phyloP scores from a whole-genome alignment of 2,113 vertebrate species.

The Barnardius zonarius region DNA sequence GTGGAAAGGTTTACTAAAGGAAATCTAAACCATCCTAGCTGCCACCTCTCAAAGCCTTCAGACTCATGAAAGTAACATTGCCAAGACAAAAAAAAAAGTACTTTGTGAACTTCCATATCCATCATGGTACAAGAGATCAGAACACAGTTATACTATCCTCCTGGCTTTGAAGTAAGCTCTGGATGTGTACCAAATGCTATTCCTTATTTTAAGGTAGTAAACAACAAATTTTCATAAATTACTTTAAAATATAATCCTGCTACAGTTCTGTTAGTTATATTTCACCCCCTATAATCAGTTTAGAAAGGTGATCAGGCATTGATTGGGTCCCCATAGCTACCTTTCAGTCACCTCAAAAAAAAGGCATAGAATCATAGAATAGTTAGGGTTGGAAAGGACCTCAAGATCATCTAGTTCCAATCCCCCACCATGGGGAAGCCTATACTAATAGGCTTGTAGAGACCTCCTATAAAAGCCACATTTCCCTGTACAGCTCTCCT shows the following conservation, averaged over 20 bases:
- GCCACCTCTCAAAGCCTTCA: not conserved
- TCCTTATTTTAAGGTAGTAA: not conserved
- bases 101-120: too few species aligned
- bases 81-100: not conserved
- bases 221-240: not conserved
- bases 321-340: not conserved
- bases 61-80: not conserved
- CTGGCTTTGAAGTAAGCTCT: not conserved
- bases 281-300: not conserved
- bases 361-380: not conserved
- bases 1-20: not conserved
- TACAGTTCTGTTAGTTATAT: not conserved
- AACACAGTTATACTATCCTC: not conserved
- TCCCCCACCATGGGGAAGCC: not conserved
- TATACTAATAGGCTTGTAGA: not conserved
- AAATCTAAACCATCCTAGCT: not conserved
- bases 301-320: not conserved
- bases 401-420: not conserved
- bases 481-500: not conserved
- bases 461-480: not conserved
- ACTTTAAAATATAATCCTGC: not conserved
- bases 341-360: not conserved
- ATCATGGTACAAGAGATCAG: not conserved
- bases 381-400: not conserved
- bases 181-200: accelerated